Conservation (phyloP, 1,140 invertebrate species). For the Drosophila nigrodunni region DNA sequence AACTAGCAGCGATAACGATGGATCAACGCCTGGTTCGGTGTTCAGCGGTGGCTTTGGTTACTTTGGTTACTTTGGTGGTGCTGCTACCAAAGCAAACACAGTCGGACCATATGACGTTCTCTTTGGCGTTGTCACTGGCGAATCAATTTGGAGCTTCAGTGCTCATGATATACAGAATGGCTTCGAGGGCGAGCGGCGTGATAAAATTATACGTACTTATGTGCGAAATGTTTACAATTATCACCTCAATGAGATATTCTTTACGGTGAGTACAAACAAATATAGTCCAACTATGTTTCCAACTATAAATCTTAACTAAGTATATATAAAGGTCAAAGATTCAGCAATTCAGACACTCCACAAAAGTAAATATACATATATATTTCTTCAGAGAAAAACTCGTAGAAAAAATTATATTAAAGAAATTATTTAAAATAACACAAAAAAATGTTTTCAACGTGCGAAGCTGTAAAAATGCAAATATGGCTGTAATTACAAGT, state of each 20-base stretch:
- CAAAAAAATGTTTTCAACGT: conserved; percentile 57
- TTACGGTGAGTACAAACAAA: conserved; percentile 88
- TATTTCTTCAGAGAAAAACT: no score
- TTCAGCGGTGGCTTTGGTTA: conserved; percentile 58
- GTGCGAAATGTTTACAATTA: conserved; percentile 96
- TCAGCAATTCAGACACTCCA: no score
- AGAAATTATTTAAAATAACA: no score
- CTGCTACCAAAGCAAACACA: conserved; percentile 50
- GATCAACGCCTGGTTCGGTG: conserved; percentile 49
- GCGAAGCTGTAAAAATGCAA: conserved; percentile 14
- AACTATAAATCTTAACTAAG: no score
- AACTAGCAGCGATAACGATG: conserved; percentile 44
- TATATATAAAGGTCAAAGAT: no score
- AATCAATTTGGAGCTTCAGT: conserved; percentile 93
- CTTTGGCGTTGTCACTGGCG: conserved; percentile 93
- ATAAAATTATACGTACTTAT: conserved; percentile 96
- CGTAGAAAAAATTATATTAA: no score
- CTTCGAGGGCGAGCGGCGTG: conserved; percentile 94
- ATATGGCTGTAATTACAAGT: conserved; percentile 63
- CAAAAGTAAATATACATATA: no score
- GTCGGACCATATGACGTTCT: conserved; percentile 90
- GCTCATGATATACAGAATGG: conserved; percentile 93
- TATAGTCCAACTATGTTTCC: no score
- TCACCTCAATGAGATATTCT: conserved; percentile 98
- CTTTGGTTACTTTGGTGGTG: conserved; percentile 58